Percentiles rank a stretch among this genome's conserved stretches.
These are phyloP conservation scores for Diplolepis rosae DNA, from an alignment of 2,888 invertebrate genomes.

Conservation along the genomic window DNA sequence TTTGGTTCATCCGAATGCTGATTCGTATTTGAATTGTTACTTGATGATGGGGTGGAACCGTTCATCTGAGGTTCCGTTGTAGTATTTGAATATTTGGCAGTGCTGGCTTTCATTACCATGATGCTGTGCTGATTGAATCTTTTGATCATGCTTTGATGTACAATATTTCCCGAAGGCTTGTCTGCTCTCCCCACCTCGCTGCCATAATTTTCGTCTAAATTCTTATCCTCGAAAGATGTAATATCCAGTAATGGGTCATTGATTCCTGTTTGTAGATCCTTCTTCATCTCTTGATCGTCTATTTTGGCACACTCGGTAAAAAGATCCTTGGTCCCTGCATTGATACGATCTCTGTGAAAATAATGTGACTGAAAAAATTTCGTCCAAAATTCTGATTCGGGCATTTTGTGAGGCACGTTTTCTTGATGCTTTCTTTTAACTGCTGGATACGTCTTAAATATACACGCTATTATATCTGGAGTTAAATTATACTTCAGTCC, in stretches of 20 bases:
- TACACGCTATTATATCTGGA: conserved; percentile 96
- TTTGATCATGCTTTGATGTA: conserved; percentile 94
- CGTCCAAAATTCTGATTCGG: conserved; percentile 99
- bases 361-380: conserved; percentile 99
- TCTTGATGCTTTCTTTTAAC: conserved; percentile 97
- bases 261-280: conserved; percentile 85
- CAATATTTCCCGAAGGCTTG: conserved; percentile 78
- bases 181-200: conserved; percentile 70
- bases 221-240: conserved; percentile 85
- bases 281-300: conserved; percentile 89
- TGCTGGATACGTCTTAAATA: conserved; percentile 99
- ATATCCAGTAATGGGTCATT: conserved; percentile 90
- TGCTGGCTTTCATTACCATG: conserved; percentile 81
- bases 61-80: conserved; percentile 65
- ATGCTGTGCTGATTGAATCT: conserved; percentile 98
- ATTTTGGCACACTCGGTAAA: conserved; percentile 98
- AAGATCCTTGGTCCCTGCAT: conserved; percentile 92
- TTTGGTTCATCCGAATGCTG: conserved; percentile 62
- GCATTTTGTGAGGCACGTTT: conserved; percentile 95
- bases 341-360: conserved; percentile 94
- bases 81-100: conserved; percentile 58
- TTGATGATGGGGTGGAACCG: conserved; percentile 64
- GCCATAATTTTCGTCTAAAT: conserved; percentile 81
- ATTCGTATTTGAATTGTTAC: conserved; percentile 55
- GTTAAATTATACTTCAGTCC: conserved; percentile 98